Conservation (phyloP, 2,797 vertebrate species). For the Ctenochaetus hawaiiensis region DNA sequence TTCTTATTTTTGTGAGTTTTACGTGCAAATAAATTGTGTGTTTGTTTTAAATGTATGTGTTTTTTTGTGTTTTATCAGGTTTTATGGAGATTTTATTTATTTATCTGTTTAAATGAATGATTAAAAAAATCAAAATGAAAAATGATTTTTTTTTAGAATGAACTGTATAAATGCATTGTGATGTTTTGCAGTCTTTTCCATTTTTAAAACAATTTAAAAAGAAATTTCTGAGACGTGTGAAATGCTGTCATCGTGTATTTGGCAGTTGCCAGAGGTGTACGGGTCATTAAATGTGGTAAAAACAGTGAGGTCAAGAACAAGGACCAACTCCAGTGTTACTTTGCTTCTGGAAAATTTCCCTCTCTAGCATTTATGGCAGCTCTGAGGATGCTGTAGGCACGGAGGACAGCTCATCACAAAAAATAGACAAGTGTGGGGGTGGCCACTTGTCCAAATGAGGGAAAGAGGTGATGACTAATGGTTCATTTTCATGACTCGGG, state of each 20-base stretch:
- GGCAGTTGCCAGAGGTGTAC: not conserved
- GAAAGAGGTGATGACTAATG: conserved; percentile 54
- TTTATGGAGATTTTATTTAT: not conserved
- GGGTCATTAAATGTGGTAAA: conserved; percentile 12
- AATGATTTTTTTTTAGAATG: too few relatives aligned
- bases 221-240: not conserved
- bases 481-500: conserved; percentile 37
- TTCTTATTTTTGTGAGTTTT: too few relatives aligned
- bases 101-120: not conserved
- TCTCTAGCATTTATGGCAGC: conserved; percentile 7
- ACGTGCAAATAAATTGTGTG: too few relatives aligned
- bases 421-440: conserved; percentile 38
- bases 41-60: too few relatives aligned
- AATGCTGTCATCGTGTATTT: not conserved
- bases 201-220: not conserved
- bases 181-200: too few relatives aligned
- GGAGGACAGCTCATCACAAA: conserved; percentile 44
- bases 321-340: not conserved
- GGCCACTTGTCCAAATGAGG: conserved; percentile 49
- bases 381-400: conserved; percentile 18
- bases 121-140: not conserved
- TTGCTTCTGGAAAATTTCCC: conserved; percentile 18
- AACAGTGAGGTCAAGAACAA: conserved; percentile 27
- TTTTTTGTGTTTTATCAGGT: too few relatives aligned
- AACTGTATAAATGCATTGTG: too few relatives aligned